Base-by-base conservation (phyloP, 2,888 invertebrate genomes). In the Megaustenia siamemsis region DNA sequence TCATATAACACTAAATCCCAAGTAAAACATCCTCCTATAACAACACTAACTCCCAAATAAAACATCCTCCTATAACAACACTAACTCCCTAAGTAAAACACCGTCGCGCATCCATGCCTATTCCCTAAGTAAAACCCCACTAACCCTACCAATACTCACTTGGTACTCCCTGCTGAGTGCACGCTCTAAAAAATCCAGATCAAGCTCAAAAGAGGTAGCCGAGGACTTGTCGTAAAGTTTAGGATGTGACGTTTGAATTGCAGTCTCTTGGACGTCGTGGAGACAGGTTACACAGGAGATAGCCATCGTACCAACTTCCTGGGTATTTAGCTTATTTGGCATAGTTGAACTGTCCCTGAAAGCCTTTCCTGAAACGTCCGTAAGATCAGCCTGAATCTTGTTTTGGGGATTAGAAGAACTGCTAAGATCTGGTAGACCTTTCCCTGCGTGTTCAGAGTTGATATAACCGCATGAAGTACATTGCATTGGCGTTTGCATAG, bases 251-350 rank as follows among this genome's bases (percentile, higher is more conserved):
- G 92, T 92, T 84, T 92, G 91, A 1, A 90, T 90, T 45, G 89
- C 89, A 3, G 86, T 86, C 68, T 84, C 84, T 1, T 84, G 84
- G 6, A 75, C 49, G 21, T 84, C 80, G 40, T 80, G 84, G 21
- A 56, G 73, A 28, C 80, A 81, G 0, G 85, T 56, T 4, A 84
- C 85, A 84, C 89, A 88, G 0, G 90, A 90, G 56, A 90, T 78
- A 0, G 90, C 90, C 90, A 90, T 90, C 35, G 91, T 90, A 10
- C 89, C 88, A 24, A 87, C 88, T n/a, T 90, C 89, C 6, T 87
- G 87, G 1, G 89, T 90, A 49, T 85, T 28, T 24, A 53, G 24
- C 43, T 87, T 86, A 0, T 88, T 89, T 2, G 90, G 89, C 56
- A 88, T 89, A 3, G 89, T 87, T 3, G 86, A 85, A 56, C 80